Evolutionary conservation across 2,113 vertebrate species (phyloP), one percentile per base, ranked within the genome.

Genomic region (Chloroceryle aenea): DNA sequence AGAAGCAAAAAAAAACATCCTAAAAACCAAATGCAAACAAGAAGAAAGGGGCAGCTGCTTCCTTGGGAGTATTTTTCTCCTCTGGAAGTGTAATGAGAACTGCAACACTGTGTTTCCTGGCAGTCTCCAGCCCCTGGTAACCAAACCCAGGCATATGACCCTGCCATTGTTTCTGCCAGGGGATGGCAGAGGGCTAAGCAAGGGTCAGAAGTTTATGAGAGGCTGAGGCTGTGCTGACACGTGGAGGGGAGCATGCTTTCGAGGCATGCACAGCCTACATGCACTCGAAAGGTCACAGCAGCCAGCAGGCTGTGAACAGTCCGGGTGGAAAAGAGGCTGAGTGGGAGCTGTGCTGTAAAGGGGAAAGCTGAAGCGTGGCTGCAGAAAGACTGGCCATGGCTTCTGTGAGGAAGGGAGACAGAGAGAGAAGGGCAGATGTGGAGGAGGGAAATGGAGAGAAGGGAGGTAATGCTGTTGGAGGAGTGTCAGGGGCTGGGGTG

Each of bases 121-220:
- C 76, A 61, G 38, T 17, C 56, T 80, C 32, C 53, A 45, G 68
- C 21, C 30, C 8, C 23, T 2, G 27, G 87, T 89, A 96, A 89
- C 80, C 45, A 50, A 81, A 94, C 47, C 72, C 68, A 4, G 45
- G 55, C 0, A 0, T 25, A 12, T 26, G 40, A 55, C 48, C 26
- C 38, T 42, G 67, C 66, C 61, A 61, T 53, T 38, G 77, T 76
- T 32, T 47, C 55, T 85, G 61, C n/a, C 27, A 20, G 72, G 27
- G 53, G 19, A 38, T 19, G 56, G 79, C n/a, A 38, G 66, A 36
- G 83, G 30, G 21, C 81, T 34, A 3, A 74, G 48, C 79, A 13
- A 55, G 87, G 96, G 96, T 95, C 94, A 94, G 12, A 81, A 89
- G 95, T 91, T 95, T 26, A 94, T 0, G 32, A 22, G 82, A 22